Evolutionary conservation across 2,888 invertebrate species (phyloP).

Genomic region (Napeogenes inachia): DNA sequence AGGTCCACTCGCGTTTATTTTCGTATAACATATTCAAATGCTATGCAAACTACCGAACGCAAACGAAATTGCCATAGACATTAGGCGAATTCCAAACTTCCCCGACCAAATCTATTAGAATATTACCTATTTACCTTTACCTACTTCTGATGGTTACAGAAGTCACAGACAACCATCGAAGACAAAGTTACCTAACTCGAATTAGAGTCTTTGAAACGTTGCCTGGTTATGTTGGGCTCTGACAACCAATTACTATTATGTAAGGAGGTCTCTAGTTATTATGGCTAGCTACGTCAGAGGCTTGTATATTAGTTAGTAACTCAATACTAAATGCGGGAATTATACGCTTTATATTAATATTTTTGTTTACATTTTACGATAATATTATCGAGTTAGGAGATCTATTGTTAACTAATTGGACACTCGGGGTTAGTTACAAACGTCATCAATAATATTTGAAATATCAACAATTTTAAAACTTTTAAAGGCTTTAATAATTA

Average conservation of each 20-base stretch:
- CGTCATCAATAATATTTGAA: no score
- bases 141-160: conserved; percentile 11
- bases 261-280: not conserved
- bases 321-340: not conserved
- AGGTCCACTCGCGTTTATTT: not conserved
- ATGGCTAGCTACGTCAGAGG: not conserved
- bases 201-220: conserved; percentile 5
- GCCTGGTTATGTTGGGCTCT: not conserved
- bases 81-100: conserved; percentile 20
- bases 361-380: no score
- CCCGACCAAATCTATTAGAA: conserved; percentile 11
- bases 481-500: no score
- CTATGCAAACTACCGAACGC: conserved; percentile 9
- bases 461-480: no score
- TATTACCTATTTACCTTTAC: conserved; percentile 9
- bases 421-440: no score
- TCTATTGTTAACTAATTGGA: no score
- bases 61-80: conserved; percentile 18
- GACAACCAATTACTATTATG: not conserved
- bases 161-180: conserved; percentile 8
- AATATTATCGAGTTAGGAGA: no score
- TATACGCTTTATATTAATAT: no score
- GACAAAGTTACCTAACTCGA: conserved; percentile 10
- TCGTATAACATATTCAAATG: not conserved
- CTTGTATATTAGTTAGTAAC: not conserved